Conservation (phyloP, 64 coral and sea anemone genomes). For the Porites australiensis region DNA sequence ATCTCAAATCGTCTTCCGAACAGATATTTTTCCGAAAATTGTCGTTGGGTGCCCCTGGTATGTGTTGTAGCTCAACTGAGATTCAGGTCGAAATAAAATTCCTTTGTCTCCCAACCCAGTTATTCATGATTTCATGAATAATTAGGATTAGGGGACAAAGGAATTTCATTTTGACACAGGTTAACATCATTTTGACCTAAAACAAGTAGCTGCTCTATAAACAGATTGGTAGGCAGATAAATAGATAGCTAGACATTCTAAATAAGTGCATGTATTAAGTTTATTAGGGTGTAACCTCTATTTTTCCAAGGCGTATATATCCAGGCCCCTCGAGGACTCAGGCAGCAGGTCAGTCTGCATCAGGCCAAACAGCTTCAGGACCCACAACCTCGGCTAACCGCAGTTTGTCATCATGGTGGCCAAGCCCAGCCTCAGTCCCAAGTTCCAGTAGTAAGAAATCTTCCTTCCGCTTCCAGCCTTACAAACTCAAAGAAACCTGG, state of each 20-base stretch:
- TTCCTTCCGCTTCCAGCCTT: slow-evolving; percentile 14
- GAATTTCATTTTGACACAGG: slow-evolving; percentile 10
- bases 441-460: slow-evolving; percentile 14
- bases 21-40: too few relatives aligned
- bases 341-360: slow-evolving; percentile 29
- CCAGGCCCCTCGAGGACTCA: slow-evolving; percentile 1
- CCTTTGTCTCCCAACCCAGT: neutral
- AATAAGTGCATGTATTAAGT: neutral
- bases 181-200: slow-evolving; percentile 10
- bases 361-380: neutral
- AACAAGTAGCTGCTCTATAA: neutral
- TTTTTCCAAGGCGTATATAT: slow-evolving; percentile 9
- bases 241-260: neutral
- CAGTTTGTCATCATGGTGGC: slow-evolving; percentile 40
- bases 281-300: neutral
- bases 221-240: neutral
- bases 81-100: too few relatives aligned
- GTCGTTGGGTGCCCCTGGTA: too few relatives aligned
- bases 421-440: neutral
- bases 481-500: slow-evolving; percentile 51
- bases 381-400: neutral
- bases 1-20: too few relatives aligned
- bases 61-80: slow-evolving; percentile 2
- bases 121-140: slow-evolving; percentile 13
- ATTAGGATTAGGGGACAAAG: too few relatives aligned